These are phyloP conservation scores for Lottia gigantea DNA, from an alignment of 2,888 invertebrate species.

Conservation along the genomic window DNA sequence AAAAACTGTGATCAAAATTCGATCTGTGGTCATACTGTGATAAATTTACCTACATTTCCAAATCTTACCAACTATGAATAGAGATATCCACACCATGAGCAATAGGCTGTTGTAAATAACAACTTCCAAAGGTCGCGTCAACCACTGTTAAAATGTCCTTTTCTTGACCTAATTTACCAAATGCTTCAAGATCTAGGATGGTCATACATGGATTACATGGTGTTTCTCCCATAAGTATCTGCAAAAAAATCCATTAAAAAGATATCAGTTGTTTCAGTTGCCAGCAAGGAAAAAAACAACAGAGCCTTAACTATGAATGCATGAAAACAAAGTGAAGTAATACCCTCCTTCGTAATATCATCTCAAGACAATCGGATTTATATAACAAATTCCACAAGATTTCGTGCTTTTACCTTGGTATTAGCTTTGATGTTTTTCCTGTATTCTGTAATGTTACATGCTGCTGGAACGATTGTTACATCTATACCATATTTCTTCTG, in stretches of 20 bases:
- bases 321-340: no score
- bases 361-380: no score
- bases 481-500: conserved; percentile 58
- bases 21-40: no score
- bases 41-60: neutral
- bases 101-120: conserved; percentile 61
- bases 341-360: no score
- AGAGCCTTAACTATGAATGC: no score
- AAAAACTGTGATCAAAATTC: no score
- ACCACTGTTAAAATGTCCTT: conserved; percentile 55
- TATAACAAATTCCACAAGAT: no score
- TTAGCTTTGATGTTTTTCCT: conserved; percentile 56
- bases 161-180: conserved; percentile 51
- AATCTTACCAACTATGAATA: conserved; percentile 64
- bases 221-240: conserved; percentile 66
- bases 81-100: conserved; percentile 64
- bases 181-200: conserved; percentile 62
- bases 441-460: conserved; percentile 51
- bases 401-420: conserved; percentile 57
- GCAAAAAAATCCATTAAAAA: no score
- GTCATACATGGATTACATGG: conserved; percentile 66
- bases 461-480: conserved; percentile 44
- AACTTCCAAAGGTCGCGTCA: conserved; percentile 67
- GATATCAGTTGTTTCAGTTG: no score
- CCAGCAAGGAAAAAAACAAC: no score